Conservation (phyloP, 2,797 vertebrate species). For the Prunella strophiata region DNA sequence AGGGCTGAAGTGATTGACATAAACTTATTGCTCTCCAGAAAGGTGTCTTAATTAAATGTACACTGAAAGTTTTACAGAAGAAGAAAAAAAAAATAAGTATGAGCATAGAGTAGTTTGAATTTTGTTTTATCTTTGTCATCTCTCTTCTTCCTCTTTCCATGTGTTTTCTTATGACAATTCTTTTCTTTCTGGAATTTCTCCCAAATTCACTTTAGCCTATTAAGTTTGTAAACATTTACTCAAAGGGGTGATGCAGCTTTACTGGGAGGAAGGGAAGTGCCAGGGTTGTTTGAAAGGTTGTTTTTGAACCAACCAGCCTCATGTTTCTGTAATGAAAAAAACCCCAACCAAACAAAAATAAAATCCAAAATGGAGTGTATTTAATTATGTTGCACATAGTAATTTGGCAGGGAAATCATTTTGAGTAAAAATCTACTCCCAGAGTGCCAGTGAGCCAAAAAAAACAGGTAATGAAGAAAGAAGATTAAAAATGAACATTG, state of each 20-base stretch:
- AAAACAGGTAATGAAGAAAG: conserved; percentile 2
- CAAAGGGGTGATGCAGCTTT: background rate
- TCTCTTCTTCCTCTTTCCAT: background rate
- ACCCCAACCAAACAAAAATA: background rate
- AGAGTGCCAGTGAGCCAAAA: background rate
- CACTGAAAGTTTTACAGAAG: background rate
- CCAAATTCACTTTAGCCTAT: background rate
- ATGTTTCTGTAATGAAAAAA: background rate
- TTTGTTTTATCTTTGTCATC: background rate
- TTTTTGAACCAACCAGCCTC: background rate
- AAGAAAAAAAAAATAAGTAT: background rate
- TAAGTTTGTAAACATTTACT: background rate
- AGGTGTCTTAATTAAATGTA: background rate
- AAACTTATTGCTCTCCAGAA: background rate
- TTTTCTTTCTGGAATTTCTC: background rate
- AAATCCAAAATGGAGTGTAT: background rate
- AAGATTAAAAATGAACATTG: background rate
- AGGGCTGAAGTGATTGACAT: background rate
- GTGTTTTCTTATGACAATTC: background rate
- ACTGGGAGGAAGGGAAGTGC: background rate
- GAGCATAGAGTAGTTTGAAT: background rate
- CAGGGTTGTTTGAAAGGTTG: background rate
- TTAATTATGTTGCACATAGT: conserved; percentile 2
- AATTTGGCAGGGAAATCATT: conserved; percentile 34
- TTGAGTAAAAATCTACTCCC: background rate